Evolutionary conservation across 2,113 vertebrate genomes (phyloP).

Genomic region (Heterocephalus glaber): DNA sequence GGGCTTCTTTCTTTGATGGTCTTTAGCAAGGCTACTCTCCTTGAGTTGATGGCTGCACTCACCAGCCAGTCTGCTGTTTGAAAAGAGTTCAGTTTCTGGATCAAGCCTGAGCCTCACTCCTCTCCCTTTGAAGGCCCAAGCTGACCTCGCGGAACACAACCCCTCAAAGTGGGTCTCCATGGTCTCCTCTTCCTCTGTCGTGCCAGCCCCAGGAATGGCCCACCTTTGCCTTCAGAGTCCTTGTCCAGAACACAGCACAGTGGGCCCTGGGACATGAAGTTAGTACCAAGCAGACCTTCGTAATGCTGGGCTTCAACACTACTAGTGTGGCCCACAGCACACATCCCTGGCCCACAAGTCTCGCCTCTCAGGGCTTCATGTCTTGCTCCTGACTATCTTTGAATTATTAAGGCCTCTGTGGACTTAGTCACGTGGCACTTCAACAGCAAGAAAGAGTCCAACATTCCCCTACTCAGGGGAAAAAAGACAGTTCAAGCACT

Average conservation of each 20-base stretch:
- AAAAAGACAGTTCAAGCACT: neutral
- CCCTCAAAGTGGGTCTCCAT: neutral
- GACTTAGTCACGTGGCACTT: neutral
- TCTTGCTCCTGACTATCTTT: neutral
- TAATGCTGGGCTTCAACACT: rapidly evolving
- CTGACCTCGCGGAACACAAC: neutral
- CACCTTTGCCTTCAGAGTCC: neutral
- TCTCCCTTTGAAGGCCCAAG: neutral
- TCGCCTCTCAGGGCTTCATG: neutral
- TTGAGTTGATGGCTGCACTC: neutral
- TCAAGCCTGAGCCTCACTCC: neutral
- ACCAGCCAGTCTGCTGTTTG: neutral
- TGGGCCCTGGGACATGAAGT: neutral
- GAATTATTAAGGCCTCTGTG: neutral
- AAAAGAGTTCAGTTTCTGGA: neutral
- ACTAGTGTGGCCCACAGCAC: neutral
- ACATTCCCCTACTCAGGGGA: neutral
- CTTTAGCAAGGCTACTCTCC: neutral
- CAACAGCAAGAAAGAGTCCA: neutral
- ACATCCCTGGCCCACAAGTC: neutral
- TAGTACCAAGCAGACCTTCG: neutral
- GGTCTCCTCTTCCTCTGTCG: neutral
- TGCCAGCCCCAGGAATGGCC: neutral
- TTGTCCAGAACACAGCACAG: neutral
- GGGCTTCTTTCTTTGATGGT: neutral